Conservation (phyloP, 2,797 vertebrate species). For the Florisuga fusca region DNA sequence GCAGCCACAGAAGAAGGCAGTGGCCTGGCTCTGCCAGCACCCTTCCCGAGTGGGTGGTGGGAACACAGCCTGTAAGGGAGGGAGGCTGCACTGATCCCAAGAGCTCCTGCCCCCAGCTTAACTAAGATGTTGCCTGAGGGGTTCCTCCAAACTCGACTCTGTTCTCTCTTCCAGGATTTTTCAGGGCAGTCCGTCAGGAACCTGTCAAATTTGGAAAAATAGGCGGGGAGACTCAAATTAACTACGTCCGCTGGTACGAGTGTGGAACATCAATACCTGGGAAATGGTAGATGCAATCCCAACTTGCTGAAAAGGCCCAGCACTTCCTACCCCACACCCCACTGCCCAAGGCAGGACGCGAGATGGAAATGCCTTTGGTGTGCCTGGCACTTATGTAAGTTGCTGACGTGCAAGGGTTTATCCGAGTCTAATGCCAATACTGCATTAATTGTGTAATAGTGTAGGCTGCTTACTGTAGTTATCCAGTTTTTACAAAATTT, state of each 20-base stretch:
- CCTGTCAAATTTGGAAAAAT: constrained; percentile 94
- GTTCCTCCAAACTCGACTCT: not conserved
- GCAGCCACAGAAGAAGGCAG: not conserved
- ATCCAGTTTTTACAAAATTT: constrained; percentile 82
- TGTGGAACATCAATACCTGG: constrained; percentile 96
- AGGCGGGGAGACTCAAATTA: constrained; percentile 90
- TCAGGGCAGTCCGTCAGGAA: constrained; percentile 93
- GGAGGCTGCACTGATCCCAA: not conserved
- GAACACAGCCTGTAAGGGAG: too few species aligned
- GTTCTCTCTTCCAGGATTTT: constrained; percentile 85
- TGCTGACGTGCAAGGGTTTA: constrained; percentile 72
- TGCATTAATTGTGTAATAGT: constrained; percentile 80
- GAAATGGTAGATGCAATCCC: constrained; percentile 87
- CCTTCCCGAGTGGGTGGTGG: fast-evolving
- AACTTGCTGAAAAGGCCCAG: not conserved
- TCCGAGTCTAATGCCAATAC: constrained; percentile 79
- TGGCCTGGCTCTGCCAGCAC: not conserved
- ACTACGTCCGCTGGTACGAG: constrained; percentile 97
- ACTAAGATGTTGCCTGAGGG: fast-evolving
- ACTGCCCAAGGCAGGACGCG: not conserved
- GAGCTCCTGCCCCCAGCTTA: not conserved
- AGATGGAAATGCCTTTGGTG: constrained; percentile 38
- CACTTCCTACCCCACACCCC: fast-evolving
- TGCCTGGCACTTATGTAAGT: constrained; percentile 65
- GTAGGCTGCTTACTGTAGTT: constrained; percentile 86